Evolutionary conservation across 2,797 vertebrate genomes (phyloP).

Genomic region (Eleutherodactylus coqui): DNA sequence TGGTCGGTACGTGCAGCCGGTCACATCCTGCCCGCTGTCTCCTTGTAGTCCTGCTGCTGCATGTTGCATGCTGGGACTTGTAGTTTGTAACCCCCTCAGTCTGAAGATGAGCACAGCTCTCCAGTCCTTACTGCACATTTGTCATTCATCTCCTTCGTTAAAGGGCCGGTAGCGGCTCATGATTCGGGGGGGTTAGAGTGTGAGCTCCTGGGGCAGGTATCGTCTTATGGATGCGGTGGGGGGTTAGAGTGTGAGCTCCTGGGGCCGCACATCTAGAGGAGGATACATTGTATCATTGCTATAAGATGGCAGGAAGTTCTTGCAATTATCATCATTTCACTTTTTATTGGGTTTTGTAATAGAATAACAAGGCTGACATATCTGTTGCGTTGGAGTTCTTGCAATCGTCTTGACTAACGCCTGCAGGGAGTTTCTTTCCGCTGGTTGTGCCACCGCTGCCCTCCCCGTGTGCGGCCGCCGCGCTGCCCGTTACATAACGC

Average conservation of each 20-base stretch:
- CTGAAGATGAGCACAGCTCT: too few species aligned
- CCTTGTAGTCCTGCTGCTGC: too few species aligned
- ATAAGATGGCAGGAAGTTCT: background rate
- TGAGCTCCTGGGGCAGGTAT: too few species aligned
- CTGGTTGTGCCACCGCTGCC: background rate
- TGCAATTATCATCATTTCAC: too few species aligned
- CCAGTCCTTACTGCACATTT: too few species aligned
- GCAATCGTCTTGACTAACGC: background rate
- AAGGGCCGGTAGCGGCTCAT: too few species aligned
- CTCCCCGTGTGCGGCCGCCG: background rate
- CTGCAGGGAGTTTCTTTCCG: background rate
- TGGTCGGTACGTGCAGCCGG: constrained; percentile 66
- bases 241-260: background rate
- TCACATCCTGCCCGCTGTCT: constrained; percentile 45
- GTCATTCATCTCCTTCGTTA: too few species aligned
- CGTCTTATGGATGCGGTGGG: too few species aligned
- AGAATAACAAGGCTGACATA: too few species aligned
- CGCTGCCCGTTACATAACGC: background rate
- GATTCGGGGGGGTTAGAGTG: too few species aligned
- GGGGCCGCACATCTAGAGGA: background rate
- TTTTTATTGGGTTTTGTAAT: too few species aligned
- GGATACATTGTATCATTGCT: background rate
- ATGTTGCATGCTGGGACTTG: background rate
- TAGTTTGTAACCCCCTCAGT: background rate
- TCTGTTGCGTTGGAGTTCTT: too few species aligned